Evolutionary conservation across 2,113 vertebrate genomes (phyloP).

Genomic region (Sporophila hypoxantha): DNA sequence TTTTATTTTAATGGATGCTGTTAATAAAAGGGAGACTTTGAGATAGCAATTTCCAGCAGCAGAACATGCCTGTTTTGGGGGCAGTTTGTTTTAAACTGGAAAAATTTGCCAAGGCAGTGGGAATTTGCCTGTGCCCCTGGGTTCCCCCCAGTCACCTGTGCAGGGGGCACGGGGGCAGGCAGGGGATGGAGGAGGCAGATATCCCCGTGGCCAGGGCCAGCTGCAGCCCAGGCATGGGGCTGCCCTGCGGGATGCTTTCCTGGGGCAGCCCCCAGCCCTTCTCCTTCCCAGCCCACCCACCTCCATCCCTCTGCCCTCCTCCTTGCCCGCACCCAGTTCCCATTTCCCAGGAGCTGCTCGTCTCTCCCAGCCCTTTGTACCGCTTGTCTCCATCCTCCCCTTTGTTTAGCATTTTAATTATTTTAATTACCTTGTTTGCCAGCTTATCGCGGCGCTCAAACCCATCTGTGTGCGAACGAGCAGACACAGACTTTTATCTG

Average conservation of each 20-base stretch:
- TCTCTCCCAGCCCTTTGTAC: conserved; percentile 54
- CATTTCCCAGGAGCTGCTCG: neutral
- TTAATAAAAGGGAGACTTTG: conserved; percentile 3
- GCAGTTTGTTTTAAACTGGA: neutral
- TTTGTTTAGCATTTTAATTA: conserved; percentile 71
- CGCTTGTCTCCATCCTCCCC: conserved; percentile 52
- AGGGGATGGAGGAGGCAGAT: neutral
- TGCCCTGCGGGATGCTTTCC: accelerated
- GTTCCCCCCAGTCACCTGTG: neutral
- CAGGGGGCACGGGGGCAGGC: neutral
- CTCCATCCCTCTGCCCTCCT: neutral
- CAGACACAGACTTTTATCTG: conserved; percentile 64
- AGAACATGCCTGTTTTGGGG: conserved; percentile 19
- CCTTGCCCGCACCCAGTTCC: neutral
- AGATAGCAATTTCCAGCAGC: neutral
- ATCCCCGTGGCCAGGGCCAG: accelerated
- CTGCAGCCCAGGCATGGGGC: neutral
- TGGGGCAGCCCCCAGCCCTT: neutral
- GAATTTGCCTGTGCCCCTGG: neutral
- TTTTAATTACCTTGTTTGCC: conserved; percentile 72
- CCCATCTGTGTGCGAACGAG: conserved; percentile 40
- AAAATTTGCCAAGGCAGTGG: neutral
- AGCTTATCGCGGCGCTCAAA: conserved; percentile 63
- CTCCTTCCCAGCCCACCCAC: neutral
- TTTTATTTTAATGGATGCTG: neutral